Evolutionary conservation across 1,140 invertebrate species (phyloP).

Genomic region (Drosophila ironensis): DNA sequence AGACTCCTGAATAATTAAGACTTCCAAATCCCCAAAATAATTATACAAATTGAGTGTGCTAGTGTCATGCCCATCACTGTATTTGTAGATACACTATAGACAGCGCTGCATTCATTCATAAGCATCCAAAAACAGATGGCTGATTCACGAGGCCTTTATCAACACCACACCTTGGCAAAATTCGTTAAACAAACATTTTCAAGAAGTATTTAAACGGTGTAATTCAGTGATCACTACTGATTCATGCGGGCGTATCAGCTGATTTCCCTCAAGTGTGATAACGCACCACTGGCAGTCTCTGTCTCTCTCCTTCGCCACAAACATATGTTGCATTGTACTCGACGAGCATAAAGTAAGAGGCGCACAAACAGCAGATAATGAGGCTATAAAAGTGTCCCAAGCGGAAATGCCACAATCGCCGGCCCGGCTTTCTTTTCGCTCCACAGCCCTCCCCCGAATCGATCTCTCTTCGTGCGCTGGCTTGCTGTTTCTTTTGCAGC

Average conservation of each 20-base stretch:
- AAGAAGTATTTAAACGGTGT: background rate
- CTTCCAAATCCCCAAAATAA: no score
- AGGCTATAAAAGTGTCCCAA: conserved; percentile 46
- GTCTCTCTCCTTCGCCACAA: conserved; percentile 16
- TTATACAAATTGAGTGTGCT: no score
- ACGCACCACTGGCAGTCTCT: no score
- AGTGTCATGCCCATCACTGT: no score
- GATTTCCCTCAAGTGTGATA: conserved; percentile 21
- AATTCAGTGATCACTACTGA: background rate
- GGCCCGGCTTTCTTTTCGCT: conserved; percentile 17
- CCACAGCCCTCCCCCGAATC: background rate
- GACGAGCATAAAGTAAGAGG: background rate
- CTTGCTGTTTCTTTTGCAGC: background rate
- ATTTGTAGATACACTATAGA: no score
- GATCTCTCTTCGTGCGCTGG: conserved; percentile 1
- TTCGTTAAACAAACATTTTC: no score
- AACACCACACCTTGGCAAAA: no score
- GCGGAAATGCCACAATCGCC: conserved; percentile 64
- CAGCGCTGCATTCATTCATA: no score
- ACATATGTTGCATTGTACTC: background rate
- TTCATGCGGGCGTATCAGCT: conserved; percentile 12
- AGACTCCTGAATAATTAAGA: no score
- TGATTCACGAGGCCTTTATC: no score
- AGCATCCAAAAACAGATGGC: no score
- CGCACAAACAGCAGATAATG: conserved; percentile 54